A percentile compares a stretch with the other conserved stretches of the same genome.
Conservation (phyloP, 2,113 vertebrate genomes). For the Nematolebias whitei region DNA sequence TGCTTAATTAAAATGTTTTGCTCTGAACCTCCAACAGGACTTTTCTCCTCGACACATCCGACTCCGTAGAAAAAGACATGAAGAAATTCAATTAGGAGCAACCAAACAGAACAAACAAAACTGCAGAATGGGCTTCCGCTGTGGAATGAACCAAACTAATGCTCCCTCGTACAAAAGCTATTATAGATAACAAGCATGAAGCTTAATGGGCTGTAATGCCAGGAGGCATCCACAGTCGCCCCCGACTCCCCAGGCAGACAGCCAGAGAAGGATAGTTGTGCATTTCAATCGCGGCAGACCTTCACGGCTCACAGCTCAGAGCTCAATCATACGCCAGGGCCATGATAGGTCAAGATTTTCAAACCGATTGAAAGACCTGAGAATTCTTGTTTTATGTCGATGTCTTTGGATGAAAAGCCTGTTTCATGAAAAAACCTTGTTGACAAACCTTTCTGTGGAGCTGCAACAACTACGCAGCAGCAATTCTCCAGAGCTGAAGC, state of each 20-base stretch:
- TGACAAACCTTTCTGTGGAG: neutral
- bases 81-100: slow-evolving; percentile 66
- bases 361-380: neutral
- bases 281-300: slow-evolving; percentile 61
- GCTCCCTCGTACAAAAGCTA: slow-evolving; percentile 52
- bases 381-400: slow-evolving; percentile 16
- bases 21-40: slow-evolving; percentile 7
- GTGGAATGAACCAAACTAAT: slow-evolving; percentile 48
- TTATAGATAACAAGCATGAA: slow-evolving; percentile 67
- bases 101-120: slow-evolving; percentile 59
- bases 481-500: neutral
- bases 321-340: slow-evolving; percentile 25
- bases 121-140: slow-evolving; percentile 43
- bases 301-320: slow-evolving; percentile 48
- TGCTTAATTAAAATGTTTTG: slow-evolving; percentile 20
- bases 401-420: slow-evolving; percentile 16
- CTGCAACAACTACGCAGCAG: neutral
- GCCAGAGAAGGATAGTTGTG: slow-evolving; percentile 38
- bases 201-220: slow-evolving; percentile 58
- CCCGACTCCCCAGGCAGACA: slow-evolving; percentile 33
- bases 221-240: slow-evolving; percentile 51
- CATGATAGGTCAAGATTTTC: slow-evolving; percentile 23
- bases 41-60: neutral
- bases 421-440: slow-evolving; percentile 10
- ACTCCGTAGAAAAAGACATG: slow-evolving; percentile 17